Evolutionary conservation across 2,113 vertebrate genomes (phyloP).

Genomic region (Entelurus aequoreus): DNA sequence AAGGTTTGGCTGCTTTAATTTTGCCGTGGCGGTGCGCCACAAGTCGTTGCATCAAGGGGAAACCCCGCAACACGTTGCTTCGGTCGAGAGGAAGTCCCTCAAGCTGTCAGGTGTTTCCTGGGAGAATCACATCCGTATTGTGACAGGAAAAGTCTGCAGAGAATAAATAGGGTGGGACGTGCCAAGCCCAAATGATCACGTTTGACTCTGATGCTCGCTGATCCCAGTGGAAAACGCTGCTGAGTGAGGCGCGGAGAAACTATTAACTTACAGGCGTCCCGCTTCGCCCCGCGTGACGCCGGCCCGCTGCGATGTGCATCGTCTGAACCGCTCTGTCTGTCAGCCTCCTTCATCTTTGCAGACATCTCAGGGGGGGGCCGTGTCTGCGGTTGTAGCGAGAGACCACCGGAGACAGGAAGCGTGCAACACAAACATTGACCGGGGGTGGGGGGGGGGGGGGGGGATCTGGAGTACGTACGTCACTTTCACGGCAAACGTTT

Average conservation of each 20-base stretch:
- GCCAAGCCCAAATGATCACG: background rate
- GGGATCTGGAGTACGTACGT: slow-evolving; percentile 6
- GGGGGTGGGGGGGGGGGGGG: background rate
- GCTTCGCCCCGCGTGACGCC: slow-evolving; percentile 27
- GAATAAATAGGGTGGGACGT: too few relatives aligned
- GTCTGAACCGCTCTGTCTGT: slow-evolving; percentile 37
- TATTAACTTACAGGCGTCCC: slow-evolving; percentile 28
- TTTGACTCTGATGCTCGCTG: slow-evolving; percentile 1
- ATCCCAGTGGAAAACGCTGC: slow-evolving; percentile 5
- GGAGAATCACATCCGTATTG: background rate
- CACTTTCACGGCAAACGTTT: too few relatives aligned
- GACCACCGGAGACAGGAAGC: background rate
- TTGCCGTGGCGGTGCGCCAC: too few relatives aligned
- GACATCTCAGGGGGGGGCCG: slow-evolving; percentile 27
- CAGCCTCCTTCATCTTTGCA: slow-evolving; percentile 42
- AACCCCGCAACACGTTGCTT: slow-evolving; percentile 3
- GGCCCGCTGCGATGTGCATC: slow-evolving; percentile 37
- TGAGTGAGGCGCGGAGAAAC: slow-evolving; percentile 15
- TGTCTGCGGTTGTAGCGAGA: background rate
- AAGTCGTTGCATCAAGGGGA: too few relatives aligned
- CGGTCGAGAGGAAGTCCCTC: background rate
- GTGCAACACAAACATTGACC: slow-evolving; percentile 33
- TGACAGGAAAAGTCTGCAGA: background rate
- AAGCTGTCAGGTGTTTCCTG: background rate
- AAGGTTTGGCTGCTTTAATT: too few relatives aligned